Evolutionary conservation across 2,113 vertebrate genomes (phyloP).

Genomic region (Centropus bengalensis): DNA sequence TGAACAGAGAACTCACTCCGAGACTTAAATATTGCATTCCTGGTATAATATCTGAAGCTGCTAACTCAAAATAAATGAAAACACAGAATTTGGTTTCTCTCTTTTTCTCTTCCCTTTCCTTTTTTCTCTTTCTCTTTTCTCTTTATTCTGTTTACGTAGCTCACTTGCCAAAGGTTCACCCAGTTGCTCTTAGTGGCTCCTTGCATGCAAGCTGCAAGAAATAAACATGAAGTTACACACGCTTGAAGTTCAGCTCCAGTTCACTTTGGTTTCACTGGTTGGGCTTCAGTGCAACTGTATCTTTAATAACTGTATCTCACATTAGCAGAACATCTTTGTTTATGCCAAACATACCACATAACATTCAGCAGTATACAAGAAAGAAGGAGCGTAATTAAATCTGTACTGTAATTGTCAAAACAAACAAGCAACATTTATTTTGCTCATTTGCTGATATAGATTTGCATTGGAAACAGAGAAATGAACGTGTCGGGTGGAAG

Average conservation of each 20-base stretch:
- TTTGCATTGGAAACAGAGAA: accelerated
- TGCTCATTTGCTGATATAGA: neutral
- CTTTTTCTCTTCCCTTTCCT: neutral
- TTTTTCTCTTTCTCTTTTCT: neutral
- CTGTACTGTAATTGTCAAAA: conserved; percentile 35
- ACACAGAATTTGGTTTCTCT: neutral
- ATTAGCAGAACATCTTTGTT: conserved; percentile 46
- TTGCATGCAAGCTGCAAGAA: neutral
- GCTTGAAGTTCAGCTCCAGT: neutral
- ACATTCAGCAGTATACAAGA: neutral
- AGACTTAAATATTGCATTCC: neutral
- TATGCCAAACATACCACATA: neutral
- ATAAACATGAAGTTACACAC: accelerated
- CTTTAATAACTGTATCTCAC: neutral
- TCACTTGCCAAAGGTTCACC: neutral
- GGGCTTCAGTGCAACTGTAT: accelerated
- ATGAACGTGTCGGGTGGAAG: accelerated
- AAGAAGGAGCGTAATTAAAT: conserved; percentile 24
- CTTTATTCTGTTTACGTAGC: neutral
- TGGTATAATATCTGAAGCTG: neutral
- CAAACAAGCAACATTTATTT: conserved; percentile 40
- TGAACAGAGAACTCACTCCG: neutral
- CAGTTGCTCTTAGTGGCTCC: accelerated
- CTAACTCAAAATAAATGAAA: neutral
- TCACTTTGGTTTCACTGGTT: accelerated